phyloP scores from a whole-genome alignment of 2,797 vertebrate genomes.

The Rhabdophis nuchalis region DNA sequence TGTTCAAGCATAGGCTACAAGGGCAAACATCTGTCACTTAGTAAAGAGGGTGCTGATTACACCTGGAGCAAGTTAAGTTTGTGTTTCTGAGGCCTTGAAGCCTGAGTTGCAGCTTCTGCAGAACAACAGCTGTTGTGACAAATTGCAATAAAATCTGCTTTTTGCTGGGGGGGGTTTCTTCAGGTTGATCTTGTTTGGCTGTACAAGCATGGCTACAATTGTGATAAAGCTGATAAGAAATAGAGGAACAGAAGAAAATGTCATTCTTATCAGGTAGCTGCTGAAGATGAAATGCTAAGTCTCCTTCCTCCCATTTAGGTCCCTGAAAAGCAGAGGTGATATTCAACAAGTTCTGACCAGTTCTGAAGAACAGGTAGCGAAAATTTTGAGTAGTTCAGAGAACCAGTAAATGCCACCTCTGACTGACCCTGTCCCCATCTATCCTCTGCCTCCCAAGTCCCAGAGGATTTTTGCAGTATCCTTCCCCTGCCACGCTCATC shows the following conservation, averaged over 20 bases:
- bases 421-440: no score
- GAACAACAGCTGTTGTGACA: neutral
- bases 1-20: neutral
- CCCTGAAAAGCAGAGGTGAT: neutral
- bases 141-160: neutral
- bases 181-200: neutral
- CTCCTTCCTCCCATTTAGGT: neutral
- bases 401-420: no score
- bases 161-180: neutral
- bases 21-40: neutral
- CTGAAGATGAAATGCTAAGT: neutral
- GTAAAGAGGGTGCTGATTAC: neutral
- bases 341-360: no score
- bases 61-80: neutral
- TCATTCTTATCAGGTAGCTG: neutral
- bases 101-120: neutral
- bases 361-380: no score
- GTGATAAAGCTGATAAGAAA: neutral
- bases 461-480: no score
- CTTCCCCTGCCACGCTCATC: no score
- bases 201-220: neutral
- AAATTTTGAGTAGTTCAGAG: no score
- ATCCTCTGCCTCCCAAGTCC: no score
- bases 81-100: neutral
- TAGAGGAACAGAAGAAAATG: neutral